Conservation (phyloP, 35 echinoderm and acorn worm genomes). For the Apostichopus japonicus region DNA sequence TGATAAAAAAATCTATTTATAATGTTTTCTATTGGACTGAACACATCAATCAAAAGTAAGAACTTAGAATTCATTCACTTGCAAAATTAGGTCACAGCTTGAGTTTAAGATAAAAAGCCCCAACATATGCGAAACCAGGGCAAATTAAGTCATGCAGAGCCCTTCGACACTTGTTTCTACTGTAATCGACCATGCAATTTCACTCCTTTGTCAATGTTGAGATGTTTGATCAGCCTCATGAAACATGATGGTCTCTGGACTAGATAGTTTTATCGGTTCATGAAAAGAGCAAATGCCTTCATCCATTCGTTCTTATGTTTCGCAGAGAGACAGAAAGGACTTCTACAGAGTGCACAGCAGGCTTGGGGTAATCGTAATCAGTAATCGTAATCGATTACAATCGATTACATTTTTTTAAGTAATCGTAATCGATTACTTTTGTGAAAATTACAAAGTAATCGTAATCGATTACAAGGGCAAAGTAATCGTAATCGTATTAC, state of each 20-base stretch:
- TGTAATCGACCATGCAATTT: neutral
- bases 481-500: too few relatives aligned
- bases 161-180: neutral
- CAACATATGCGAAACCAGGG: neutral
- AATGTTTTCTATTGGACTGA: neutral
- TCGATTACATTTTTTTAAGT: too few relatives aligned
- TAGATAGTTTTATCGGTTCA: neutral
- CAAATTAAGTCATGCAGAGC: neutral
- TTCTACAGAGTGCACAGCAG: too few relatives aligned
- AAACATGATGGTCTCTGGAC: neutral
- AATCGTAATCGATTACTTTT: too few relatives aligned
- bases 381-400: too few relatives aligned
- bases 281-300: neutral
- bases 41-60: neutral
- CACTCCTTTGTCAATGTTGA: neutral
- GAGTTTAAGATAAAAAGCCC: neutral
- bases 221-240: neutral
- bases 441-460: too few relatives aligned
- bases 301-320: too few relatives aligned
- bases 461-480: too few relatives aligned
- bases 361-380: too few relatives aligned
- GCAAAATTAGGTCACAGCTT: neutral
- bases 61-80: neutral
- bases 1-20: neutral
- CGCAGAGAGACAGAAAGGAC: too few relatives aligned